A percentile compares a stretch with the other conserved stretches of the same genome.
These are phyloP conservation scores for Okamejei kenojei DNA, from an alignment of 2,797 vertebrate genomes.

Conservation along the genomic window DNA sequence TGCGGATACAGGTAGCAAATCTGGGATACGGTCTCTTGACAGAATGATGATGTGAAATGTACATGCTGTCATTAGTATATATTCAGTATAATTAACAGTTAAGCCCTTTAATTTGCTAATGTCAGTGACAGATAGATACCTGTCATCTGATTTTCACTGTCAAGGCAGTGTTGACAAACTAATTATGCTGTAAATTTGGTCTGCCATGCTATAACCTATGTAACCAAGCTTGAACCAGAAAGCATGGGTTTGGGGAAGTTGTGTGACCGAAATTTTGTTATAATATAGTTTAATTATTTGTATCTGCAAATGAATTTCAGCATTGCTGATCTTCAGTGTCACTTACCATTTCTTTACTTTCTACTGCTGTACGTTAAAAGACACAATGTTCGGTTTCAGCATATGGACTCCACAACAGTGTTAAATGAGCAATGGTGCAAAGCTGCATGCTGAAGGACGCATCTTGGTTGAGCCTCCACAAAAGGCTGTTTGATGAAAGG, in stretches of 20 bases:
- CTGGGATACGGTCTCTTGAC: background rate
- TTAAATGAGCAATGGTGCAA: slow-evolving; percentile 10
- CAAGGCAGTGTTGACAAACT: background rate
- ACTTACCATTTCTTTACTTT: background rate
- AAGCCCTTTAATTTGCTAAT: background rate
- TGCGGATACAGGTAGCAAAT: background rate
- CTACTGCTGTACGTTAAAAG: no score
- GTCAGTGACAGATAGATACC: background rate
- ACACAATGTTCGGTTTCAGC: background rate
- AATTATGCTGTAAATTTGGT: no score
- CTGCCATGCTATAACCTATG: background rate
- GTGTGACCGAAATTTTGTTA: background rate
- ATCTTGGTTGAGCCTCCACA: no score
- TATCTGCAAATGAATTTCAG: background rate
- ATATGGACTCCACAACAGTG: background rate
- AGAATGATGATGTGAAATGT: background rate
- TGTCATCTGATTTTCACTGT: background rate
- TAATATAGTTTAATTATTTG: background rate
- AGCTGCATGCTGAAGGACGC: no score
- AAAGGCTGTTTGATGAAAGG: no score
- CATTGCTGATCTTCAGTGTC: background rate
- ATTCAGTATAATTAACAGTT: background rate
- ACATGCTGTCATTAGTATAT: no score
- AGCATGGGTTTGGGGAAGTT: background rate
- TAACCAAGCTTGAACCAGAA: background rate